phyloP scores from a whole-genome alignment of 2,888 invertebrate genomes.

The Spatulosminthurus flaviceps region DNA sequence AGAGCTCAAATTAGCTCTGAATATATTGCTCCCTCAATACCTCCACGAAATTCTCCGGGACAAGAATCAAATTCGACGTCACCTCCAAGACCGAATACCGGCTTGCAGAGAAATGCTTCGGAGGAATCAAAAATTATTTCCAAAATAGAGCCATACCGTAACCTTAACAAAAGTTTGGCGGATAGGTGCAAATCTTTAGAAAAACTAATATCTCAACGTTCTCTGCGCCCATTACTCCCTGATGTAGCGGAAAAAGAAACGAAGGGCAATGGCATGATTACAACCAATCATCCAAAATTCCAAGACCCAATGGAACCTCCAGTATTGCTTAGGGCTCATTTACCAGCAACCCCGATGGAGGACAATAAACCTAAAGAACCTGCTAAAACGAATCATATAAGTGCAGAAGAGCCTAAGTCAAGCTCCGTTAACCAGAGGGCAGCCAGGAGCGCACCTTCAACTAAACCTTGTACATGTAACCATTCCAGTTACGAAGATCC shows the following conservation, averaged over 20 bases:
- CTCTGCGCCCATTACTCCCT: background rate
- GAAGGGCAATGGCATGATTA: background rate
- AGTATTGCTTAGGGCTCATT: background rate
- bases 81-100: background rate
- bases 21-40: background rate
- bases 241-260: too few species aligned
- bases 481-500: background rate
- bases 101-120: background rate
- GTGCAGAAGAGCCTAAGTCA: too few species aligned
- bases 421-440: too few species aligned
- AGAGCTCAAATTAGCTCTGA: background rate
- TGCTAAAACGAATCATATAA: slow-evolving; percentile 5
- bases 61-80: background rate
- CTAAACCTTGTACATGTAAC: background rate
- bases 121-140: too few species aligned
- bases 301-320: background rate
- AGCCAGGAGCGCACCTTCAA: too few species aligned
- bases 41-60: background rate
- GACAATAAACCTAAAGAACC: background rate
- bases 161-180: slow-evolving; percentile 56
- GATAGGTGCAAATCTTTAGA: slow-evolving; percentile 61
- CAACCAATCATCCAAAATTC: background rate
- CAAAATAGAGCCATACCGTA: too few species aligned
- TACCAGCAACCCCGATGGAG: background rate
- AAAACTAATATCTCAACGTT: slow-evolving; percentile 52